A percentile compares a stretch with the other conserved stretches of the same genome.
phyloP scores from a whole-genome alignment of 2,888 invertebrate species.

The Cataglyphis albicans region DNA sequence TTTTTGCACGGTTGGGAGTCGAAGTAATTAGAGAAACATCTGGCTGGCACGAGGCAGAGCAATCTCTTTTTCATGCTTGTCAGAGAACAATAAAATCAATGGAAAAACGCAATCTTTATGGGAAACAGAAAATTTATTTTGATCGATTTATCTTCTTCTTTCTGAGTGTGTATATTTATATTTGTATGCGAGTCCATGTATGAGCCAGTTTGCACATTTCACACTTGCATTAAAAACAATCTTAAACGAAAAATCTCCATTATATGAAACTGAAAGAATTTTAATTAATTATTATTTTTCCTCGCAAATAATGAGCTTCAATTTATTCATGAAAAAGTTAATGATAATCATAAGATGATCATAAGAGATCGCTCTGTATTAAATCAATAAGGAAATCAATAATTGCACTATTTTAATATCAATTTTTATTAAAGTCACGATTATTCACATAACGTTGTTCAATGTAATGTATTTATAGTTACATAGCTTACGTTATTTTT shows the following conservation, averaged over 20 bases:
- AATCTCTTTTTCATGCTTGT: constrained; percentile 63
- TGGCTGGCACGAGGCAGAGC: constrained; percentile 66
- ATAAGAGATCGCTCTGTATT: not conserved
- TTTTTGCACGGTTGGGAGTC: constrained; percentile 45
- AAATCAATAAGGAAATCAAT: not conserved
- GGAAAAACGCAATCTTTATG: constrained; percentile 54
- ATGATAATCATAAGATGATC: not conserved
- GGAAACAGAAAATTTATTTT: constrained; percentile 66
- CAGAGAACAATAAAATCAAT: constrained; percentile 63
- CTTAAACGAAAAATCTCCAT: not conserved
- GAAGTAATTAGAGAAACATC: constrained; percentile 61
- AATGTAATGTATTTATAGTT: not conserved
- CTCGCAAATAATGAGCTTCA: not conserved
- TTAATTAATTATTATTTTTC: not conserved
- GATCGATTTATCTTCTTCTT: constrained; percentile 55
- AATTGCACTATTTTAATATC: not conserved
- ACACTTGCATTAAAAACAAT: not conserved
- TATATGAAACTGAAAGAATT: not conserved
- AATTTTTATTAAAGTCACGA: not conserved
- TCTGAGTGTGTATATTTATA: not conserved
- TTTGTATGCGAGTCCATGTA: not conserved
- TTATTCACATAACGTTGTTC: constrained; percentile 9
- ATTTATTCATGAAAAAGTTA: not conserved
- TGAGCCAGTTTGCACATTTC: not conserved
- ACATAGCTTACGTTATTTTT: not conserved